These are phyloP conservation scores for Loris lydekkerianus DNA, from an alignment of 2,797 vertebrate species.

Conservation along the genomic window DNA sequence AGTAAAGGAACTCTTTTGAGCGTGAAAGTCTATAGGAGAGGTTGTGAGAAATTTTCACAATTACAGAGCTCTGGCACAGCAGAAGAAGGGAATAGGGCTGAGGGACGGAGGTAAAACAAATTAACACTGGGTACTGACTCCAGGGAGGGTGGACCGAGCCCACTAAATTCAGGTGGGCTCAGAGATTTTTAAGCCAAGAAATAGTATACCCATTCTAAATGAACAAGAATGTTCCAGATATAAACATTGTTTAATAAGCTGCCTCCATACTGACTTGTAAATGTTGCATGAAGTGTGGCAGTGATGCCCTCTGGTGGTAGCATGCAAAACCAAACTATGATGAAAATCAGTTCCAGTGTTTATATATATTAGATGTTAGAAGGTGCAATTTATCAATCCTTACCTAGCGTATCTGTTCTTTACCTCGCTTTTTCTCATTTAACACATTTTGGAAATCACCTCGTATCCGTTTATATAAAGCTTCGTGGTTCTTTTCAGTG, in stretches of 20 bases:
- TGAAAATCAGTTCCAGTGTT: constrained; percentile 37
- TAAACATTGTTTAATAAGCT: background rate
- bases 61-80: background rate
- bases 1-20: background rate
- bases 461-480: background rate
- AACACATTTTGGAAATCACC: background rate
- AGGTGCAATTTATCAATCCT: background rate
- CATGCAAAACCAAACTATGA: background rate
- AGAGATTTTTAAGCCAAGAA: background rate
- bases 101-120: background rate
- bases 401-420: background rate
- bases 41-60: background rate
- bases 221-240: background rate
- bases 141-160: background rate
- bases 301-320: constrained; percentile 69
- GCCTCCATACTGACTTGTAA: background rate
- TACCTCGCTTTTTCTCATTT: background rate
- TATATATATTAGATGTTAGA: background rate
- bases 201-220: background rate
- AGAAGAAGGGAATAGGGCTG: background rate
- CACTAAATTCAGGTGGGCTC: too few species aligned
- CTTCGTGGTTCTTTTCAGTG: background rate
- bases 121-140: background rate
- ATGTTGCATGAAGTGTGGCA: background rate
- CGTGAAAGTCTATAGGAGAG: background rate